Conservation (phyloP, 2,797 vertebrate genomes). For the Myripristis jacobus region DNA sequence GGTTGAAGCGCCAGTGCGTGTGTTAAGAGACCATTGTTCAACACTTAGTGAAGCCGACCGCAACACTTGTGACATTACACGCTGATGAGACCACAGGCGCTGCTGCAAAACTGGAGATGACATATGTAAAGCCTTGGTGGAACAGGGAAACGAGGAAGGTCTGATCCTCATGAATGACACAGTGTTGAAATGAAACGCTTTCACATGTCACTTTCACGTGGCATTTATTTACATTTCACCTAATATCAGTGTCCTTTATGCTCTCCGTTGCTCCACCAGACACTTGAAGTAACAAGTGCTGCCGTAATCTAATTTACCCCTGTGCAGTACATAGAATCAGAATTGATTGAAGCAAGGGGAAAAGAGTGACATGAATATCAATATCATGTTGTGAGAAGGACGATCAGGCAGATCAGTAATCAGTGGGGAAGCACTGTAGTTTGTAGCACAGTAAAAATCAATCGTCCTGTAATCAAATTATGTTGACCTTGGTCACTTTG, state of each 20-base stretch:
- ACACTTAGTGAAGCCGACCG: conserved; percentile 32
- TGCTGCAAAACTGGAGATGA: background rate
- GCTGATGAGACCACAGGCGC: background rate
- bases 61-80: conserved; percentile 12
- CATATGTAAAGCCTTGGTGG: background rate
- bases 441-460: background rate
- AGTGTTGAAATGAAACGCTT: background rate
- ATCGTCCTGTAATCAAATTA: conserved; percentile 1
- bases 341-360: conserved; percentile 37
- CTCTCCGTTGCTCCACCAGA: conserved; percentile 20
- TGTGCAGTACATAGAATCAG: conserved; percentile 1
- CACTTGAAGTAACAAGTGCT: conserved; percentile 33
- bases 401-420: conserved; percentile 16
- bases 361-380: conserved; percentile 44
- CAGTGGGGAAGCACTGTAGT: conserved; percentile 3
- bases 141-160: background rate
- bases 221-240: conserved; percentile 16
- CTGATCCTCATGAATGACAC: background rate
- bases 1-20: conserved; percentile 47
- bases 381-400: conserved; percentile 13
- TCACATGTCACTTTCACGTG: background rate
- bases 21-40: conserved; percentile 28
- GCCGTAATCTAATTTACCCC: conserved; percentile 34
- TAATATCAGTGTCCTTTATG: conserved; percentile 17
- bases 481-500: conserved; percentile 1